These are phyloP conservation scores for Gambusia holbrooki DNA, from an alignment of 2,113 vertebrate genomes.

Conservation along the genomic window DNA sequence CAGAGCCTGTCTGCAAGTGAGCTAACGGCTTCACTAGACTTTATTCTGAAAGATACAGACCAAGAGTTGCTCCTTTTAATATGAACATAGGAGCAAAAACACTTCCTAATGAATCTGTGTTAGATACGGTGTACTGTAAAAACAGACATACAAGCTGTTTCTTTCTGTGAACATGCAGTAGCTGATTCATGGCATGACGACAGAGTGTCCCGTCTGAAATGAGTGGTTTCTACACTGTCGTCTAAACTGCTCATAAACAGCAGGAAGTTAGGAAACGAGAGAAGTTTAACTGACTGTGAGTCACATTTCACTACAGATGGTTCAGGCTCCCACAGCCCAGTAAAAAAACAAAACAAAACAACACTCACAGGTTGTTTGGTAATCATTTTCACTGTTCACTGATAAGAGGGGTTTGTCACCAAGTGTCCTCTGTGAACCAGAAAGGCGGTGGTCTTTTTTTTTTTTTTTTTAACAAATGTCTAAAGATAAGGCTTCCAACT, in stretches of 20 bases:
- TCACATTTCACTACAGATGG: slow-evolving; percentile 21
- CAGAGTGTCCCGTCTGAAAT: background rate
- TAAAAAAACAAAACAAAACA: background rate
- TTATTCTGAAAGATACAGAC: background rate
- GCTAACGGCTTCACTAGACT: background rate
- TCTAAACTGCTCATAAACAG: slow-evolving; percentile 31
- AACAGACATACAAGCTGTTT: background rate
- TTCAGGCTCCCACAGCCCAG: background rate
- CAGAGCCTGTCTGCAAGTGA: background rate
- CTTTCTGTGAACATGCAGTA: background rate
- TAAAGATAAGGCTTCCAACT: no score
- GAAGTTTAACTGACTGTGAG: slow-evolving; percentile 1
- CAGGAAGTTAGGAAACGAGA: slow-evolving; percentile 23
- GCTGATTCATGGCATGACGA: slow-evolving; percentile 18
- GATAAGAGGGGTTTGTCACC: no score
- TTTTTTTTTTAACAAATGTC: no score
- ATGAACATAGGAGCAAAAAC: background rate
- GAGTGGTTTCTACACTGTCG: background rate
- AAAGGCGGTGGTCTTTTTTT: no score
- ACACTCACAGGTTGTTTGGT: no score
- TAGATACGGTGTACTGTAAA: background rate
- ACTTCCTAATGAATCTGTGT: background rate
- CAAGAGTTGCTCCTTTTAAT: background rate
- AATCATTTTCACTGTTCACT: no score
- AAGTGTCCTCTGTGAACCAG: no score